A percentile compares a stretch with the other conserved stretches of the same genome.
Conservation (phyloP, 1,140 invertebrate species). For the Cyclargus thomasi region DNA sequence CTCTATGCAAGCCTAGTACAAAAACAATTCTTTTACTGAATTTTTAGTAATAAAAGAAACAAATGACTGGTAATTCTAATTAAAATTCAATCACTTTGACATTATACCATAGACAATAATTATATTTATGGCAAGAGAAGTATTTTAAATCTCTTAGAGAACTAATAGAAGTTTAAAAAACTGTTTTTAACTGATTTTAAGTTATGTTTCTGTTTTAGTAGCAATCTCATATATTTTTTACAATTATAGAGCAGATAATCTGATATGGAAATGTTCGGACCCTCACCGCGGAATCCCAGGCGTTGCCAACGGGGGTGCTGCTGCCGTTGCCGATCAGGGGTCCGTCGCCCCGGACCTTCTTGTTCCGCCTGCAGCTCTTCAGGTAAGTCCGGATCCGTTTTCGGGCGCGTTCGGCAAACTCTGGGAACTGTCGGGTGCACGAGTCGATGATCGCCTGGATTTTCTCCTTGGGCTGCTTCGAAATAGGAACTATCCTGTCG, state of each 20-base stretch:
- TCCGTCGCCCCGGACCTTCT: slow-evolving; percentile 87
- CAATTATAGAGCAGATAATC: too few relatives aligned
- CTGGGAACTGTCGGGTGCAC: slow-evolving; percentile 96
- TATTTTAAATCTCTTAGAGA: too few relatives aligned
- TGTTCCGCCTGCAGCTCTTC: slow-evolving; percentile 95
- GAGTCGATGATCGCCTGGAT: slow-evolving; percentile 98
- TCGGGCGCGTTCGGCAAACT: slow-evolving; percentile 94
- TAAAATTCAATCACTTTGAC: too few relatives aligned
- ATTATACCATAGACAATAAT: too few relatives aligned
- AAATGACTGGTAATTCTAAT: too few relatives aligned
- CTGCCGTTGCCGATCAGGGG: slow-evolving; percentile 50
- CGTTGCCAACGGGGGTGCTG: slow-evolving; percentile 50
- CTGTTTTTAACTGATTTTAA: too few relatives aligned
- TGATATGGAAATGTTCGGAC: slow-evolving; percentile 44
- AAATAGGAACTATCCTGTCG: slow-evolving; percentile 96
- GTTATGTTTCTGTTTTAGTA: too few relatives aligned
- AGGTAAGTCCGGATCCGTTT: slow-evolving; percentile 96
- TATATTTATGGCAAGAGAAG: too few relatives aligned
- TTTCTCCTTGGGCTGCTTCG: slow-evolving; percentile 98
- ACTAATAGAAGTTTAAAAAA: too few relatives aligned
- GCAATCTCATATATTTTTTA: too few relatives aligned
- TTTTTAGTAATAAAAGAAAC: too few relatives aligned
- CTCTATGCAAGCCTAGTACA: slow-evolving; percentile 1
- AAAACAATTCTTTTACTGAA: slow-evolving; percentile 25
- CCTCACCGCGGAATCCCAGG: slow-evolving; percentile 74